phyloP scores from a whole-genome alignment of 92 coral and sea anemone species.

The Parazoanthus darwini region DNA sequence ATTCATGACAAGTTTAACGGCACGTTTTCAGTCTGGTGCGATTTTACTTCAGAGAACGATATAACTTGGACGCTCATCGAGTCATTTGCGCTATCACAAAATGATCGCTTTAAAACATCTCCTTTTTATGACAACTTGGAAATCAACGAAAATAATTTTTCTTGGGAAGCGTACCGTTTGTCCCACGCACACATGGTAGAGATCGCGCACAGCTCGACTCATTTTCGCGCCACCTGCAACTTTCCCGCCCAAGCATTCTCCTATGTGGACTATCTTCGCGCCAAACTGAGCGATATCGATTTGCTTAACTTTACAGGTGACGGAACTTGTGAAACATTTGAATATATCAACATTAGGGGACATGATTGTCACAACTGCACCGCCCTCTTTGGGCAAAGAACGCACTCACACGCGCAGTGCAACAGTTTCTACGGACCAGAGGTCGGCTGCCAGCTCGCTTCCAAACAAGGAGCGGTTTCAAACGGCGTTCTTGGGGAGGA shows the following conservation, averaged over 20 bases:
- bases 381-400: neutral
- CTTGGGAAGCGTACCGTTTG: conserved; percentile 26
- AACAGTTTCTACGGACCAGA: conserved; percentile 5
- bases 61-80: neutral
- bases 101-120: neutral
- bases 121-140: neutral
- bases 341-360: neutral
- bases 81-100: neutral
- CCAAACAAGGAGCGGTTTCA: neutral
- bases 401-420: neutral
- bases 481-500: neutral
- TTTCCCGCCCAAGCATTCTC: neutral
- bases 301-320: neutral
- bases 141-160: neutral
- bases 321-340: conserved; percentile 1
- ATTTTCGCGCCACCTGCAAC: neutral
- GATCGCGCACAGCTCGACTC: conserved; percentile 5
- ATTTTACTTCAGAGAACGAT: conserved; percentile 6
- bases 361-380: neutral
- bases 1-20: neutral
- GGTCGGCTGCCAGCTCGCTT: neutral
- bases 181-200: neutral
- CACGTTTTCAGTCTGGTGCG: neutral
- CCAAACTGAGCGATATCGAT: conserved; percentile 7
- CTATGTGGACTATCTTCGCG: neutral